A percentile compares a stretch with the other conserved stretches of the same genome.
Evolutionary conservation across 2,888 invertebrate genomes (phyloP).

Genomic region (Diaphora mendica): DNA sequence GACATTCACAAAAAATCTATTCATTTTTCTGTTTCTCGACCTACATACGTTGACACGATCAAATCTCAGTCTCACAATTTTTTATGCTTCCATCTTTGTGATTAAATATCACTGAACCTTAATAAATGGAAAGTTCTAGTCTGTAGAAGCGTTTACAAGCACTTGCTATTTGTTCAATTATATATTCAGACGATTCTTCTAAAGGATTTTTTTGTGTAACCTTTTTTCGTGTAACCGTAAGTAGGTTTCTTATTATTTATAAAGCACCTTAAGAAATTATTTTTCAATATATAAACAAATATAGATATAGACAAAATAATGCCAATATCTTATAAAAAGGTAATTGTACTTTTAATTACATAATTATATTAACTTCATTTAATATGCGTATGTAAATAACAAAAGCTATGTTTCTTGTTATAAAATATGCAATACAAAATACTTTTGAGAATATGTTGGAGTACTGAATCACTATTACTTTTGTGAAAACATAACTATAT

Average conservation of each 20-base stretch:
- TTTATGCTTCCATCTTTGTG: slow-evolving; percentile 28
- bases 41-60: slow-evolving; percentile 47
- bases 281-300: slow-evolving; percentile 48
- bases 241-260: slow-evolving; percentile 32
- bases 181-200: neutral
- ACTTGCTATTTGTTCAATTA: slow-evolving; percentile 23
- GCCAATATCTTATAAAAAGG: slow-evolving; percentile 61
- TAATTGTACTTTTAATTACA: slow-evolving; percentile 76
- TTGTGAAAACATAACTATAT: slow-evolving; percentile 10
- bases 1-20: slow-evolving; percentile 18
- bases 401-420: slow-evolving; percentile 45
- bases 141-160: slow-evolving; percentile 22
- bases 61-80: slow-evolving; percentile 52
- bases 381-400: slow-evolving; percentile 35
- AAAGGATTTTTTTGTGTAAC: slow-evolving; percentile 1
- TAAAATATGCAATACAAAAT: slow-evolving; percentile 42
- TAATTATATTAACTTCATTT: slow-evolving; percentile 41
- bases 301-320: slow-evolving; percentile 60
- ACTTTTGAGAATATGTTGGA: slow-evolving; percentile 23
- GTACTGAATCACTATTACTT: slow-evolving; percentile 26
- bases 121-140: slow-evolving; percentile 8
- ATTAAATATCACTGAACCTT: slow-evolving; percentile 22
- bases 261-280: slow-evolving; percentile 59
- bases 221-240: slow-evolving; percentile 28
- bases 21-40: slow-evolving; percentile 31